phyloP scores from a whole-genome alignment of 2,797 vertebrate genomes.

The Platalea minor region DNA sequence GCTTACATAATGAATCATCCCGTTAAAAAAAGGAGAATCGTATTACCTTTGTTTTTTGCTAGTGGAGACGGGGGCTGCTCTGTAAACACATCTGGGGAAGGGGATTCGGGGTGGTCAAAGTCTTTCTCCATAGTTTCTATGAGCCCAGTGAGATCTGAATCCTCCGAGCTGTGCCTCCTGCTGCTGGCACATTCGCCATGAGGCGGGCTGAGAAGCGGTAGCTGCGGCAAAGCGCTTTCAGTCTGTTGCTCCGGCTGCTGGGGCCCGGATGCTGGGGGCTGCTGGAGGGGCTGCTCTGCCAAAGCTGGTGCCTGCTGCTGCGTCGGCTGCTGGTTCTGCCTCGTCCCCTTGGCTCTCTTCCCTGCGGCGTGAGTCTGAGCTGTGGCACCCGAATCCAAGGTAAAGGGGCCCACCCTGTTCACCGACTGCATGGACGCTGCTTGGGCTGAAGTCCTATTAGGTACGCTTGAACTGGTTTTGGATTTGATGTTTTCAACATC shows the following conservation, averaged over 20 bases:
- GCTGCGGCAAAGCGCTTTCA: constrained; percentile 65
- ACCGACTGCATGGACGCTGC: constrained; percentile 70
- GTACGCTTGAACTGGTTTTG: constrained; percentile 74
- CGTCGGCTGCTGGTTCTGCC: constrained; percentile 75
- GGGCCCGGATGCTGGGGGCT: constrained; percentile 61
- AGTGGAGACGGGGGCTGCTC: constrained; percentile 85
- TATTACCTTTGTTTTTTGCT: constrained; percentile 91
- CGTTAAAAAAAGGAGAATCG: background rate
- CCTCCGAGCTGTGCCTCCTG: constrained; percentile 82
- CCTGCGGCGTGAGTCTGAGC: constrained; percentile 77
- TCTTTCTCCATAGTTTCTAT: constrained; percentile 96
- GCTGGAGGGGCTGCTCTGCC: constrained; percentile 78
- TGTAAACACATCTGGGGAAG: constrained; percentile 80
- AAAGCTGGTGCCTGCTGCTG: constrained; percentile 70
- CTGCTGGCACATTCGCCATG: constrained; percentile 69
- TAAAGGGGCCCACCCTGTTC: constrained; percentile 72
- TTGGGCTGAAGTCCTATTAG: constrained; percentile 83
- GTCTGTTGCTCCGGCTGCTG: constrained; percentile 73
- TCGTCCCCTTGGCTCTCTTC: constrained; percentile 80
- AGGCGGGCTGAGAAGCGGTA: constrained; percentile 41
- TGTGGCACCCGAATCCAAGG: constrained; percentile 76
- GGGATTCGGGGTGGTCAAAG: constrained; percentile 87
- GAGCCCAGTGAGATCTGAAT: constrained; percentile 86
- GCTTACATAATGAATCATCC: background rate
- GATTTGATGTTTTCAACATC: constrained; percentile 83